Evolutionary conservation across 2,888 invertebrate genomes (phyloP).

Genomic region (Lasioglossum calceatum): DNA sequence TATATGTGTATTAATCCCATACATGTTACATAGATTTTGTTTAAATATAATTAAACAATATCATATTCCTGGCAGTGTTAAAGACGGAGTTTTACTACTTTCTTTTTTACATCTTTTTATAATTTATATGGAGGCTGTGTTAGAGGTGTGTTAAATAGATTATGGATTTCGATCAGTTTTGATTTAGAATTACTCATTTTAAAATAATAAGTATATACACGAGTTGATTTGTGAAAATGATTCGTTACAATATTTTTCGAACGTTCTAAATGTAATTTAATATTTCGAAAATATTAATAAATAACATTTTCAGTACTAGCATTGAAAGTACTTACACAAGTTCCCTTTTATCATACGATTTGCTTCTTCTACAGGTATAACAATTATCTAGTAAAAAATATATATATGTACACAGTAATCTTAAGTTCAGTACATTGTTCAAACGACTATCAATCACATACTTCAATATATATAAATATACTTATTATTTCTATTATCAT

Average conservation of each 20-base stretch:
- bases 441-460: slow-evolving; percentile 8
- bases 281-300: slow-evolving; percentile 74
- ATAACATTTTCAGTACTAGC: slow-evolving; percentile 70
- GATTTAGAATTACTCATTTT: slow-evolving; percentile 27
- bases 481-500: slow-evolving; percentile 14
- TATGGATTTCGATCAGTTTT: slow-evolving; percentile 37
- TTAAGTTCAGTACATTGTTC: slow-evolving; percentile 24
- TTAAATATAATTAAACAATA: slow-evolving; percentile 40
- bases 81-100: slow-evolving; percentile 49
- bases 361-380: slow-evolving; percentile 12
- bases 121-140: slow-evolving; percentile 68
- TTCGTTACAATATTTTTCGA: slow-evolving; percentile 53
- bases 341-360: slow-evolving; percentile 29
- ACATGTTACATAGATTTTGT: slow-evolving; percentile 37
- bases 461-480: slow-evolving; percentile 17
- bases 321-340: slow-evolving; percentile 36
- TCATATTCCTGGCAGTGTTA: slow-evolving; percentile 30
- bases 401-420: slow-evolving; percentile 11
- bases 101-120: slow-evolving; percentile 63
- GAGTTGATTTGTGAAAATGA: slow-evolving; percentile 55
- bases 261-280: slow-evolving; percentile 76
- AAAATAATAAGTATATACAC: slow-evolving; percentile 33
- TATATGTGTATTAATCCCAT: slow-evolving; percentile 45
- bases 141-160: slow-evolving; percentile 61
- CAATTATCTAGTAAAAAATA: slow-evolving; percentile 3